These are phyloP conservation scores for Napeogenes sylphis DNA, from an alignment of 2,888 invertebrate species.

Conservation along the genomic window DNA sequence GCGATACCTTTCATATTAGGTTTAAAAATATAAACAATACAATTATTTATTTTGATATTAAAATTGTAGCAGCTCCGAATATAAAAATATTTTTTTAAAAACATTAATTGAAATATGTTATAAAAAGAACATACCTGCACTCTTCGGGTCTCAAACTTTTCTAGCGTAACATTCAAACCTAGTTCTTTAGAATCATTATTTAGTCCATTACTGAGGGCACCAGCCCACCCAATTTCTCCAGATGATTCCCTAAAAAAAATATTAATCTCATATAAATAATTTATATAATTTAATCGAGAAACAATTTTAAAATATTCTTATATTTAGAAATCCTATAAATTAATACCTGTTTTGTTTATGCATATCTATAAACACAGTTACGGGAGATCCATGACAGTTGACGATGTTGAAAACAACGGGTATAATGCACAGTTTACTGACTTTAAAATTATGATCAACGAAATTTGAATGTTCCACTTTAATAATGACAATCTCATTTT, in stretches of 20 bases:
- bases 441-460: conserved; percentile 80
- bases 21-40: too few species aligned
- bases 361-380: conserved; percentile 80
- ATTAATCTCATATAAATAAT: neutral
- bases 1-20: too few species aligned
- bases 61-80: too few species aligned
- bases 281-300: neutral
- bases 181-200: conserved; percentile 57
- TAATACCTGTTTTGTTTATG: conserved; percentile 77
- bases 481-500: conserved; percentile 76
- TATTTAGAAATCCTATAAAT: conserved; percentile 3
- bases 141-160: conserved; percentile 70
- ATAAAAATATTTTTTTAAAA: too few species aligned
- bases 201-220: conserved; percentile 60
- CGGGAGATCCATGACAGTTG: conserved; percentile 79
- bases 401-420: conserved; percentile 82
- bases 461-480: conserved; percentile 77
- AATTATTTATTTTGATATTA: too few species aligned
- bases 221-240: conserved; percentile 66
- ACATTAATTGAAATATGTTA: neutral
- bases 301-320: neutral
- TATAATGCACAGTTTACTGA: conserved; percentile 79
- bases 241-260: conserved; percentile 50
- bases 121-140: conserved; percentile 77
- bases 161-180: conserved; percentile 63